phyloP scores from a whole-genome alignment of 2,888 invertebrate genomes.

The Bugula neritina region DNA sequence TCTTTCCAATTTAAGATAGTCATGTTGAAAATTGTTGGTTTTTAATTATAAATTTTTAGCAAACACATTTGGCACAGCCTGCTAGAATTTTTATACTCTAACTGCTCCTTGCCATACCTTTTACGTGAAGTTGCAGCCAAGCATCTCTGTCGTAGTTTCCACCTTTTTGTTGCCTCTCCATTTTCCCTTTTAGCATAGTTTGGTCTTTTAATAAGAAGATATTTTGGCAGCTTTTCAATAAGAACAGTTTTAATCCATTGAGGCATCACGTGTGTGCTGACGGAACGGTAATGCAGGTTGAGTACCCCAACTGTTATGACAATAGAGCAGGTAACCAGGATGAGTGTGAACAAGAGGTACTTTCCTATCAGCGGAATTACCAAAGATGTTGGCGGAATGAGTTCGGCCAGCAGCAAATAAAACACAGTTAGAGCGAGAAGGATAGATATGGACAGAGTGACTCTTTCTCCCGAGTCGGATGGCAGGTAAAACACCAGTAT shows the following conservation, averaged over 20 bases:
- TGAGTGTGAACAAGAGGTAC: conserved; percentile 61
- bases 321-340: conserved; percentile 54
- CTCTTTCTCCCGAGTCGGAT: conserved; percentile 96
- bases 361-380: conserved; percentile 64
- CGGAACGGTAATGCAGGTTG: conserved; percentile 76
- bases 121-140: neutral
- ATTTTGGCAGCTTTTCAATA: conserved; percentile 85
- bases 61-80: too few species aligned
- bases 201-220: conserved; percentile 68
- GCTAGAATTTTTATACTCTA: too few species aligned
- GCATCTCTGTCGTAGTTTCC: neutral
- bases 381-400: conserved; percentile 95
- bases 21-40: too few species aligned
- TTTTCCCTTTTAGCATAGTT: neutral
- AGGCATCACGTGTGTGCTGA: conserved; percentile 96
- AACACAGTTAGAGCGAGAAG: conserved; percentile 97
- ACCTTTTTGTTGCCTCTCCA: neutral
- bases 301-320: conserved; percentile 67
- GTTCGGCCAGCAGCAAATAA: conserved; percentile 88
- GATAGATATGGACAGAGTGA: conserved; percentile 96
- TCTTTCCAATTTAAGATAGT: too few species aligned
- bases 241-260: conserved; percentile 94
- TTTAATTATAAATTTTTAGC: too few species aligned
- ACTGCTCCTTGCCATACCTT: too few species aligned
- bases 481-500: conserved; percentile 95